phyloP scores from a whole-genome alignment of 2,888 invertebrate genomes.

The Lithophane leautieri region DNA sequence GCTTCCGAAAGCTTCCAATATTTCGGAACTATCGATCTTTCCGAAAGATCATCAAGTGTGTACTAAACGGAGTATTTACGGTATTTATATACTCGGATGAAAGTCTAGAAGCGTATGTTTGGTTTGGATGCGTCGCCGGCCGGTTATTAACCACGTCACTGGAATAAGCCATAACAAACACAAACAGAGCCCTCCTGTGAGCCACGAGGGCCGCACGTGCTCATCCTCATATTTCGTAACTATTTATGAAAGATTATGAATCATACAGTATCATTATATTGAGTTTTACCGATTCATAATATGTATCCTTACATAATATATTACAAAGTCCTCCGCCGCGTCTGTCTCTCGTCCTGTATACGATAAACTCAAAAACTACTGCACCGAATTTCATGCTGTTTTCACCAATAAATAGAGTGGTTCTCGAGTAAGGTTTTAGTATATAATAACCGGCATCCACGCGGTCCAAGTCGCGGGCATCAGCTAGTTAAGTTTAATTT shows the following conservation, averaged over 20 bases:
- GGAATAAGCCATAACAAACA: conserved; percentile 83
- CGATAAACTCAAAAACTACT: too few species aligned
- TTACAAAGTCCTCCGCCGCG: too few species aligned
- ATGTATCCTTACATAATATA: too few species aligned
- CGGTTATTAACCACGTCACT: conserved; percentile 76
- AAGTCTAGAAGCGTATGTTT: conserved; percentile 72
- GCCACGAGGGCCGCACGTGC: conserved; percentile 64
- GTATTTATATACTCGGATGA: conserved; percentile 47
- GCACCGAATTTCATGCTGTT: too few species aligned
- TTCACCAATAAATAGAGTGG: too few species aligned
- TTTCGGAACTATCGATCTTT: conserved; percentile 13
- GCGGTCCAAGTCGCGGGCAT: too few species aligned
- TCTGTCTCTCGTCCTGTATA: too few species aligned
- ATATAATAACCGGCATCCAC: too few species aligned
- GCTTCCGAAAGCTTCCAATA: conserved; percentile 2
- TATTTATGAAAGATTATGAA: conserved; percentile 39
- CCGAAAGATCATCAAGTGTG: conserved; percentile 18
- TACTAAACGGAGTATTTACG: conserved; percentile 32
- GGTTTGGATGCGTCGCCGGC: conserved; percentile 75
- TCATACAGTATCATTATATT: conserved; percentile 22
- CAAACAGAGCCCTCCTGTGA: conserved; percentile 63
- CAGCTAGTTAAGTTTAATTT: too few species aligned
- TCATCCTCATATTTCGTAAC: conserved; percentile 52
- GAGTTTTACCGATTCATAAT: background rate
- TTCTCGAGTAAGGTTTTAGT: too few species aligned